Conservation (phyloP, 1,140 invertebrate genomes). For the Lasioglossum albipes region DNA sequence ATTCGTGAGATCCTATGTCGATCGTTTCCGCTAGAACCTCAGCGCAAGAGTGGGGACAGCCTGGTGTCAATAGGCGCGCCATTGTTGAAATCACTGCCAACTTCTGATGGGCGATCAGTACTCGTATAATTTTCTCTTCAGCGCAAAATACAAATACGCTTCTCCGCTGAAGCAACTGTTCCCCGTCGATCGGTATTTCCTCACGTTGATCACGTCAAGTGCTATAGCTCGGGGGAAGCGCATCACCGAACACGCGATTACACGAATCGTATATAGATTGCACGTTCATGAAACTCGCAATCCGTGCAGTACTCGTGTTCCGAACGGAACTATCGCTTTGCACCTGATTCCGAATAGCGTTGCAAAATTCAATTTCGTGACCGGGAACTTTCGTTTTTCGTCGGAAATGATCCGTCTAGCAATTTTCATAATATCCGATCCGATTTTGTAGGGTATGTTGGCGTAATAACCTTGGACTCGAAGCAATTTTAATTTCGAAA, state of each 20-base stretch:
- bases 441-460: too few relatives aligned
- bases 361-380: conserved; percentile 28
- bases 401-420: not conserved
- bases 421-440: not conserved
- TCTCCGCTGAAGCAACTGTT: too few relatives aligned
- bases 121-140: too few relatives aligned
- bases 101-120: too few relatives aligned
- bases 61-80: too few relatives aligned
- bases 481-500: too few relatives aligned
- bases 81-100: too few relatives aligned
- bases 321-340: not conserved
- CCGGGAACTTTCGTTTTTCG: not conserved
- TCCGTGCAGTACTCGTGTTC: not conserved
- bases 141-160: too few relatives aligned
- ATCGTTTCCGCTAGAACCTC: too few relatives aligned
- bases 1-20: too few relatives aligned
- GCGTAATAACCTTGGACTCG: too few relatives aligned
- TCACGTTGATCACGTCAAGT: not conserved
- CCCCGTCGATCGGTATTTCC: not conserved
- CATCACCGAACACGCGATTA: conserved; percentile 8
- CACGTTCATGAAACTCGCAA: not conserved
- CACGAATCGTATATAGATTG: conserved; percentile 16
- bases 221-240: not conserved
- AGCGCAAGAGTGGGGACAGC: too few relatives aligned
- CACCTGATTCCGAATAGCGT: not conserved